phyloP scores from a whole-genome alignment of 1,140 invertebrate genomes.

The Acyrthosiphon pisum region DNA sequence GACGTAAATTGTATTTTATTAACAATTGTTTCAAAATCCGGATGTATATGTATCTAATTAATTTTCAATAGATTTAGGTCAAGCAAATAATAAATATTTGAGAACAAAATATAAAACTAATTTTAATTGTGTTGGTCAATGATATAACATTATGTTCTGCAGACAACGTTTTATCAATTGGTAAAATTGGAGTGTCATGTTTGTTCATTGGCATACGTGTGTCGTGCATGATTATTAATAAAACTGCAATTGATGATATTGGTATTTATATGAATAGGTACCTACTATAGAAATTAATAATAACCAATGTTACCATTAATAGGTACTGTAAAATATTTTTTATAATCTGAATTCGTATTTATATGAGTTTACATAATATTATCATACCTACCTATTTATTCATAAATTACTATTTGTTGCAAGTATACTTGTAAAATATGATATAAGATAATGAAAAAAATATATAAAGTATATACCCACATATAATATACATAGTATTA shows the following conservation, averaged over 20 bases:
- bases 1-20: background rate
- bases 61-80: too few species aligned
- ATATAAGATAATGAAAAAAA: too few species aligned
- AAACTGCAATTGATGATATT: background rate
- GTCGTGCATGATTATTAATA: background rate
- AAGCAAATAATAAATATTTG: background rate
- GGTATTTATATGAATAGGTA: background rate
- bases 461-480: too few species aligned
- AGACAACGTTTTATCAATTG: background rate
- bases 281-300: background rate
- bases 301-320: background rate
- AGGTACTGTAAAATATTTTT: background rate
- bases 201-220: background rate
- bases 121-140: background rate
- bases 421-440: background rate
- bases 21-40: background rate
- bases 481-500: too few species aligned
- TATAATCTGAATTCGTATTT: background rate
- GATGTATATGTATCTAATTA: background rate
- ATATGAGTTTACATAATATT: background rate
- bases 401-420: background rate
- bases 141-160: background rate
- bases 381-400: background rate
- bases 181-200: background rate
- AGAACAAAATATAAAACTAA: background rate